Conservation (phyloP, 2,113 vertebrate genomes). For the Anhinga rufa region DNA sequence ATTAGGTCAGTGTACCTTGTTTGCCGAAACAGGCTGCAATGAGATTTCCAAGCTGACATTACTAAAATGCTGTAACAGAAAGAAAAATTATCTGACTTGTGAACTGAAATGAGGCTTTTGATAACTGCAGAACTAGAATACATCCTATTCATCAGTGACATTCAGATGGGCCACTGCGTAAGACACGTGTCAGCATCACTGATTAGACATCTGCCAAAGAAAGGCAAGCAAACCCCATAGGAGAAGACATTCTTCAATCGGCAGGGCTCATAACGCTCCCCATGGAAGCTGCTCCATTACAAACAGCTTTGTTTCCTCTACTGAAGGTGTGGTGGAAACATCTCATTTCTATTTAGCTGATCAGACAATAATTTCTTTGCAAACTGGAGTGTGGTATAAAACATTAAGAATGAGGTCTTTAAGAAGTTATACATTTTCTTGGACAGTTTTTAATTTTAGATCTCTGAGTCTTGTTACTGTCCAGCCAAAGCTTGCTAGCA, state of each 20-base stretch:
- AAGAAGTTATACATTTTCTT: conserved; percentile 5
- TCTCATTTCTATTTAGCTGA: conserved; percentile 38
- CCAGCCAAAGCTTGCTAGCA: background rate
- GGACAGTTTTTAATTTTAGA: conserved; percentile 14
- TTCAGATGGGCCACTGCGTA: background rate
- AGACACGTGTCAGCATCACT: background rate
- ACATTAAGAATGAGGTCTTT: conserved; percentile 6
- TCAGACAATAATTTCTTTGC: conserved; percentile 1
- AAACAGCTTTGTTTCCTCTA: conserved; percentile 27
- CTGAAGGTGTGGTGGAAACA: conserved; percentile 13
- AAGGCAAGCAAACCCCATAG: background rate
- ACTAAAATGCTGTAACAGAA: background rate
- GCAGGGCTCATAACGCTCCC: background rate
- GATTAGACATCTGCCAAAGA: background rate
- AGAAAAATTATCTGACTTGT: background rate
- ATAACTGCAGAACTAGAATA: background rate
- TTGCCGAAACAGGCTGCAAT: background rate
- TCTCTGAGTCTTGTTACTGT: background rate
- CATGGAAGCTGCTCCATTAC: background rate
- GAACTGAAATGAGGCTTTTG: conserved; percentile 21
- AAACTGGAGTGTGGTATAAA: background rate
- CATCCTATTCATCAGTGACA: background rate
- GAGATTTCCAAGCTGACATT: background rate
- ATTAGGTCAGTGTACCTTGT: background rate
- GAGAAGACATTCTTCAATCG: conserved; percentile 18